Evolutionary conservation across 2,797 vertebrate genomes (phyloP).

Genomic region (Clamator glandarius): DNA sequence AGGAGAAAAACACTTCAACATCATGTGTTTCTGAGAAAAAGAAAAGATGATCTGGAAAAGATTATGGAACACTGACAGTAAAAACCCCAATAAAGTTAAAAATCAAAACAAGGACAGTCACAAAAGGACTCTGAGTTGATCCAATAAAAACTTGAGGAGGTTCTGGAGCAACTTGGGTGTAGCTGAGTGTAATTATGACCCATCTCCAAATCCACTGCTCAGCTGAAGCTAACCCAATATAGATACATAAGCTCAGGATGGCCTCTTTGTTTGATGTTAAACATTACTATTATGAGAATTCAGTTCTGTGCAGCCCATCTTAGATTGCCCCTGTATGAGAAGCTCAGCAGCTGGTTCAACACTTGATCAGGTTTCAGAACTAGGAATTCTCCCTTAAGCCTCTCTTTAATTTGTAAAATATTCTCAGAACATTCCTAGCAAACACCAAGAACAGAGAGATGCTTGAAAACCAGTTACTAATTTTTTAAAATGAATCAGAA

Average conservation of each 20-base stretch:
- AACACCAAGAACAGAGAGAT: not conserved
- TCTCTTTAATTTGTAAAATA: not conserved
- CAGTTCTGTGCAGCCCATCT: not conserved
- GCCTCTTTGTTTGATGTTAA: not conserved
- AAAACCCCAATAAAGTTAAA: not conserved
- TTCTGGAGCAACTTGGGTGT: not conserved
- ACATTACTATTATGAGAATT: not conserved
- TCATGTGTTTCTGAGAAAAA: not conserved
- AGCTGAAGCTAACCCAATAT: not conserved
- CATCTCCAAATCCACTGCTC: not conserved
- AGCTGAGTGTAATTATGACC: not conserved
- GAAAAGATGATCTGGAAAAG: not conserved
- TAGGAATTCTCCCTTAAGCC: not conserved
- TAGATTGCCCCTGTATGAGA: not conserved
- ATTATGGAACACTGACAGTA: not conserved
- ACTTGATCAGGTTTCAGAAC: conserved; percentile 40
- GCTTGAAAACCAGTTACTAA: not conserved
- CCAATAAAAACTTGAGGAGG: not conserved
- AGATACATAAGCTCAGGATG: not conserved
- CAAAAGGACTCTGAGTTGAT: not conserved
- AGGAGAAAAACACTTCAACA: not conserved
- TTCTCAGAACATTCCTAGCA: not conserved
- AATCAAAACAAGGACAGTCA: not conserved
- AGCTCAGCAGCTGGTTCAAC: conserved; percentile 27
- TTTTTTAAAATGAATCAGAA: not conserved